These are phyloP conservation scores for Vulpes lagopus DNA, from an alignment of 2,113 vertebrate genomes.

Conservation along the genomic window DNA sequence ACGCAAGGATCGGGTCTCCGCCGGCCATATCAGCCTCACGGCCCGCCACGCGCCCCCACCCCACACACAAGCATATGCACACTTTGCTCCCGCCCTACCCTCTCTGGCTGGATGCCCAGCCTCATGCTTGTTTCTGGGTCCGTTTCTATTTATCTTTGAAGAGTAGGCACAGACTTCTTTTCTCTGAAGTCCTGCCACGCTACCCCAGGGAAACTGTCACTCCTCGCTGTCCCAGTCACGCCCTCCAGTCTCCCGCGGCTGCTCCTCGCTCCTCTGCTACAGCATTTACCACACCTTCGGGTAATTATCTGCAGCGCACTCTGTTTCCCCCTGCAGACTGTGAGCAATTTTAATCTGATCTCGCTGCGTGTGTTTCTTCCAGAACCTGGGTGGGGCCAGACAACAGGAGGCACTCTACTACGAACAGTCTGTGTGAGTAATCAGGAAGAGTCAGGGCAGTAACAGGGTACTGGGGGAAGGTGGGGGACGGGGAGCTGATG, in stretches of 20 bases:
- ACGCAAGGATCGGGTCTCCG: not conserved
- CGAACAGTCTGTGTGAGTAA: accelerated
- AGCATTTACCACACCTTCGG: not conserved
- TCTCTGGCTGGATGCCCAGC: not conserved
- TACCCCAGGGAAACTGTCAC: not conserved
- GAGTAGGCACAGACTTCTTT: conserved; percentile 2
- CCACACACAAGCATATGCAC: not conserved
- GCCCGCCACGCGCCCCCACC: accelerated
- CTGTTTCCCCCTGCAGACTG: not conserved
- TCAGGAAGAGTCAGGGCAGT: not conserved
- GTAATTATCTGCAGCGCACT: not conserved
- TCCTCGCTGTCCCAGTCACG: not conserved
- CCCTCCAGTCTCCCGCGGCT: not conserved
- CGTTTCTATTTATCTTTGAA: conserved; percentile 10
- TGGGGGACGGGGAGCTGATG: not conserved
- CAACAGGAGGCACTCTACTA: not conserved
- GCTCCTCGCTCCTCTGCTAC: not conserved
- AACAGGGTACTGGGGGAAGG: not conserved
- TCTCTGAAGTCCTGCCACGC: conserved; percentile 45
- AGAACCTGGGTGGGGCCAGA: not conserved
- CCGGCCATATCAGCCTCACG: accelerated
- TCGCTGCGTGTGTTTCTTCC: not conserved
- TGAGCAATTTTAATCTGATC: conserved; percentile 41
- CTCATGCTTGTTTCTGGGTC: not conserved
- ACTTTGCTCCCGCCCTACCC: not conserved